A percentile compares a stretch with the other conserved stretches of the same genome.
Evolutionary conservation across 2,888 invertebrate species (phyloP).

Genomic region (Ferdinandea cuprea): DNA sequence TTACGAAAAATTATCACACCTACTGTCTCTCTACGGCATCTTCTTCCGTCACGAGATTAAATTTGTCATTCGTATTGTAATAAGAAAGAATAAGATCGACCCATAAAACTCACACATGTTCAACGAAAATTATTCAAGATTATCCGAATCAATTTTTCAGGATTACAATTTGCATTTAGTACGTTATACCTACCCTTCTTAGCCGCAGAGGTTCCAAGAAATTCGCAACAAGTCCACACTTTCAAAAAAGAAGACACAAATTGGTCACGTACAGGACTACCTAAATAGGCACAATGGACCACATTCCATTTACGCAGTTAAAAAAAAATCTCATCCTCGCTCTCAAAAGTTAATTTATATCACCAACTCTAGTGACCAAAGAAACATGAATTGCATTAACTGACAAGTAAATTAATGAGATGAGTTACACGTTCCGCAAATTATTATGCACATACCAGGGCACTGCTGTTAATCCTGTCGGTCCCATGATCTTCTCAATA

Average conservation of each 20-base stretch:
- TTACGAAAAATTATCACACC: too few species aligned
- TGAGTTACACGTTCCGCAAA: constrained; percentile 50
- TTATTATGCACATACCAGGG: constrained; percentile 8
- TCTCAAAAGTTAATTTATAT: neutral
- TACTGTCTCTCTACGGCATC: too few species aligned
- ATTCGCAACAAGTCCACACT: neutral
- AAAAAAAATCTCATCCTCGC: neutral
- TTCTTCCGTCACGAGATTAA: too few species aligned
- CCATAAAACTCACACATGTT: too few species aligned
- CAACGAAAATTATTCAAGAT: too few species aligned
- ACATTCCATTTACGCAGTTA: neutral
- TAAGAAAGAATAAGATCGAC: too few species aligned
- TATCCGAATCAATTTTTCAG: constrained; percentile 39
- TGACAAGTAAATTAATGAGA: constrained; percentile 54
- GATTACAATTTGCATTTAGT: constrained; percentile 28
- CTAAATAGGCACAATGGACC: neutral
- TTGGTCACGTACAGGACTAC: constrained; percentile 7
- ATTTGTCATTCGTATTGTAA: too few species aligned
- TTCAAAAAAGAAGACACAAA: constrained; percentile 1
- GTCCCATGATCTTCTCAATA: constrained; percentile 17
- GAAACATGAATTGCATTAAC: constrained; percentile 38
- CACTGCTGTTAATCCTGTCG: constrained; percentile 4
- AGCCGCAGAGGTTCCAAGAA: neutral
- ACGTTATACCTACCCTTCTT: neutral
- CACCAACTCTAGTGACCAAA: constrained; percentile 14